A percentile compares a stretch with the other conserved stretches of the same genome.
These are phyloP conservation scores for Oligia latruncula DNA, from an alignment of 2,888 invertebrate genomes.

Conservation along the genomic window DNA sequence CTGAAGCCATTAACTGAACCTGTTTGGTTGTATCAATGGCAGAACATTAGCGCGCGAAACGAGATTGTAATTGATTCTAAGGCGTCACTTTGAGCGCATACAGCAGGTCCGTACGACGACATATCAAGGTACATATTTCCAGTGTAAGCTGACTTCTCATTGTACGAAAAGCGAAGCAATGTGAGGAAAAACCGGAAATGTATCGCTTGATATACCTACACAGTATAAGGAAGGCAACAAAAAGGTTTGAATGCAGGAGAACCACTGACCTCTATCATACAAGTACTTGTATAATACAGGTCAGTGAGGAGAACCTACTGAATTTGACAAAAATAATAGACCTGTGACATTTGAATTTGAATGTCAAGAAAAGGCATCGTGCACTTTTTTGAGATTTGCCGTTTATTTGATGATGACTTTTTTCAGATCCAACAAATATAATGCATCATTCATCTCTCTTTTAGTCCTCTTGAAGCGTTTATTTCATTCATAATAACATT, in stretches of 20 bases:
- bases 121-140: too few species aligned
- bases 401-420: too few species aligned
- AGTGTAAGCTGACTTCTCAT: too few species aligned
- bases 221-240: neutral
- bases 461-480: neutral
- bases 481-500: conserved; percentile 11
- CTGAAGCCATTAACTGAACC: conserved; percentile 2
- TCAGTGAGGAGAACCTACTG: too few species aligned
- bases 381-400: neutral
- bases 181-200: too few species aligned
- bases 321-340: neutral
- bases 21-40: neutral
- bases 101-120: too few species aligned
- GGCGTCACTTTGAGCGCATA: neutral
- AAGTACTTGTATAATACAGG: too few species aligned
- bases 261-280: too few species aligned
- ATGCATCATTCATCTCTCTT: neutral
- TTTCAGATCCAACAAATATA: too few species aligned
- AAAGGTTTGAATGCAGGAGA: neutral
- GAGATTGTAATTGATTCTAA: conserved; percentile 11
- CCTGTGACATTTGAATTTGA: neutral
- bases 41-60: conserved; percentile 1
- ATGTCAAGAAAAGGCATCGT: neutral
- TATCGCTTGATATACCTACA: too few species aligned
- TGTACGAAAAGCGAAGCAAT: too few species aligned